Percentiles rank a stretch among this genome's conserved stretches.
These are phyloP conservation scores for Parnassius mnemosyne DNA, from an alignment of 2,888 invertebrate genomes.

Conservation along the genomic window DNA sequence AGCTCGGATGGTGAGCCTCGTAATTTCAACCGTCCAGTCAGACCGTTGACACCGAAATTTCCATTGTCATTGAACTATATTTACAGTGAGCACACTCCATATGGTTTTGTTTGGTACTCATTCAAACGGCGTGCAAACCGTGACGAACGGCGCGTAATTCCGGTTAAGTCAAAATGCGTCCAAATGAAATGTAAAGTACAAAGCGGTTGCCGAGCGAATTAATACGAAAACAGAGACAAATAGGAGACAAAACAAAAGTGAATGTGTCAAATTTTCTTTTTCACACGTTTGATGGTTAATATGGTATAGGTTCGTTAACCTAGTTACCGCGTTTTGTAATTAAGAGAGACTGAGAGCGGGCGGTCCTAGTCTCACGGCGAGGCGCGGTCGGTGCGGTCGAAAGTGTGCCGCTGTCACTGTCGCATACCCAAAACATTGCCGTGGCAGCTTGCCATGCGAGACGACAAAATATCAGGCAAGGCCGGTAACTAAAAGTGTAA, in stretches of 20 bases:
- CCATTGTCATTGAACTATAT: conserved; percentile 60
- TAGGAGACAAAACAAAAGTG: conserved; percentile 42
- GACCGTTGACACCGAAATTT: conserved; percentile 61
- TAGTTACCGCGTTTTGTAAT: conserved; percentile 75
- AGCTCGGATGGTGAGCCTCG: conserved; percentile 33
- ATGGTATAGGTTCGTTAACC: conserved; percentile 75
- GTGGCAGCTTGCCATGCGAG: conserved; percentile 68
- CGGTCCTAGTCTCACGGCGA: conserved; percentile 31
- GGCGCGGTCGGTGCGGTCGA: conserved; percentile 36
- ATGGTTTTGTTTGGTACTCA: conserved; percentile 67
- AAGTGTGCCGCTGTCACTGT: conserved; percentile 60
- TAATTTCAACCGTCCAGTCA: conserved; percentile 43
- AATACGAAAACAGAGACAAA: conserved; percentile 7
- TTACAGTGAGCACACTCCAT: conserved; percentile 53
- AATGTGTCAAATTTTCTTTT: conserved; percentile 57
- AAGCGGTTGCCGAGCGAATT: conserved; percentile 1
- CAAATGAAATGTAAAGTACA: conserved; percentile 26
- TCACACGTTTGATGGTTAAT: conserved; percentile 64
- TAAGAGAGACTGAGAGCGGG: conserved; percentile 54
- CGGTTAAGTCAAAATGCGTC: conserved; percentile 64
- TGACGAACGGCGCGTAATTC: conserved; percentile 57
- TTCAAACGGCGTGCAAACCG: conserved; percentile 69
- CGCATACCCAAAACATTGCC: conserved; percentile 57
- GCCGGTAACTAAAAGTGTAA: conserved; percentile 60
- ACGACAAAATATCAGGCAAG: conserved; percentile 66